Evolutionary conservation across 2,113 vertebrate species (phyloP).

Genomic region (Burhinus oedicnemus): DNA sequence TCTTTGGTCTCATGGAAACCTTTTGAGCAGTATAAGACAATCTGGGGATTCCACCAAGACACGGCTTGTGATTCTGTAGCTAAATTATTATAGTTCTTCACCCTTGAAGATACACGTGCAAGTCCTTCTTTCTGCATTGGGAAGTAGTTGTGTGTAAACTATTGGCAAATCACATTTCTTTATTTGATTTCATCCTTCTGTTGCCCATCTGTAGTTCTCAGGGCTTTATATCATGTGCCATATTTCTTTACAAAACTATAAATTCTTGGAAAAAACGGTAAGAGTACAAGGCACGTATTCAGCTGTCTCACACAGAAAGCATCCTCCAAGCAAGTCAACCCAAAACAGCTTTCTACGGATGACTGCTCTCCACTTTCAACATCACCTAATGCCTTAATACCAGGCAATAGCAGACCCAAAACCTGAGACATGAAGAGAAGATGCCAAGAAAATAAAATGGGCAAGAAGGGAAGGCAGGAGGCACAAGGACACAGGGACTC

Average conservation of each 20-base stretch:
- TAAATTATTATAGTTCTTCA: neutral
- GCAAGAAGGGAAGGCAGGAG: neutral
- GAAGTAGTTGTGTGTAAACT: neutral
- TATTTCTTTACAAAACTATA: neutral
- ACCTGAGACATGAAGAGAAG: neutral
- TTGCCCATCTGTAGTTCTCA: neutral
- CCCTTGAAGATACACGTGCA: accelerated
- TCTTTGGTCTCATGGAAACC: neutral
- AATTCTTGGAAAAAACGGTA: neutral
- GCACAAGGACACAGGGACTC: neutral
- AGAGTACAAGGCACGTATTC: neutral
- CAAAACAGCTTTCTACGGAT: neutral
- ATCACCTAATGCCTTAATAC: neutral
- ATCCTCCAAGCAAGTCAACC: neutral
- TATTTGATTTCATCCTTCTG: neutral
- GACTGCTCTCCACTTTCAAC: neutral
- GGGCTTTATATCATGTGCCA: neutral
- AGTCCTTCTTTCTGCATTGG: neutral
- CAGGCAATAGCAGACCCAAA: neutral
- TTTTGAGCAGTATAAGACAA: neutral
- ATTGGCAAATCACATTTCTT: neutral
- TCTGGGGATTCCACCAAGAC: neutral
- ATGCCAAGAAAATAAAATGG: neutral
- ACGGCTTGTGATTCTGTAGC: neutral
- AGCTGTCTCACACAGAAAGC: neutral